A percentile compares a stretch with the other conserved stretches of the same genome.
Conservation (phyloP, 2,888 invertebrate genomes). For the Xestobium rufovillosum region DNA sequence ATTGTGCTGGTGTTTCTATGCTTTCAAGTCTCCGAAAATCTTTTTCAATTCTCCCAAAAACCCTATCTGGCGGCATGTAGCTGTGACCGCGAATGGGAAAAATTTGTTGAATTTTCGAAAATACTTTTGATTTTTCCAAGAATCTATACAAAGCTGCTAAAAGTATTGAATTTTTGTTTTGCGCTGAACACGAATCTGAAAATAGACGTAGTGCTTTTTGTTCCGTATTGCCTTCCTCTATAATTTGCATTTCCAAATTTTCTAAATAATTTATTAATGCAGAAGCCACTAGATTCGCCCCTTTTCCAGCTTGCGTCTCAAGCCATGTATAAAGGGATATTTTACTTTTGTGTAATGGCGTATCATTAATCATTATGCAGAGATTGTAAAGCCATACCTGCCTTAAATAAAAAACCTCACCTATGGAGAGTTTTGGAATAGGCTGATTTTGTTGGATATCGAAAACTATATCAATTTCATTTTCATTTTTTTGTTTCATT, state of each 20-base stretch:
- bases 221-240: constrained; percentile 1
- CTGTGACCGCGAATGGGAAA: constrained; percentile 1
- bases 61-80: background rate
- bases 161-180: constrained; percentile 1
- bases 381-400: constrained; percentile 6
- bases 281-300: constrained; percentile 1
- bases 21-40: background rate
- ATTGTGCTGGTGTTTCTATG: background rate
- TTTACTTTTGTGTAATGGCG: background rate
- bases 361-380: constrained; percentile 1
- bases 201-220: background rate
- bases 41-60: constrained; percentile 1
- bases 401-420: constrained; percentile 7
- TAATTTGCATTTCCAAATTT: background rate
- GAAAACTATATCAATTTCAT: constrained; percentile 1
- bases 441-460: constrained; percentile 6
- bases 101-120: background rate
- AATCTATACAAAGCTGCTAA: background rate
- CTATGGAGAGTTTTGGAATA: constrained; percentile 5
- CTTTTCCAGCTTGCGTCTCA: constrained; percentile 1
- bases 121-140: background rate
- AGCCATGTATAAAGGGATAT: background rate
- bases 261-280: constrained; percentile 1
- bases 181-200: constrained; percentile 5
- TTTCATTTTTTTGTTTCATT: background rate